Evolutionary conservation across 2,888 invertebrate genomes (phyloP), one percentile per base, ranked within the genome.

Genomic region (Phoenoteleia sp.): DNA sequence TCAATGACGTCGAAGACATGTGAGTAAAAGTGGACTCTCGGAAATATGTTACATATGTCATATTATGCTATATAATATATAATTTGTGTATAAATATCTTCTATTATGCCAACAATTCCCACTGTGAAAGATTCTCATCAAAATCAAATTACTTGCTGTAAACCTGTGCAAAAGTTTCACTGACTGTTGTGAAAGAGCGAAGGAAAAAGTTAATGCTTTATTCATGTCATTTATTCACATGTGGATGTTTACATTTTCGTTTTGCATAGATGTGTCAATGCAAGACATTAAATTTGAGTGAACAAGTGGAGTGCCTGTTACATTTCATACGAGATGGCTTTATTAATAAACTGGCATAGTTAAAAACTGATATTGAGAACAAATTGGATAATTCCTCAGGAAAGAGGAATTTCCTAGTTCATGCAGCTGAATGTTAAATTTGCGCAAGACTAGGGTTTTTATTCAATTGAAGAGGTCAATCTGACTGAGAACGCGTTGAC

Each of bases 381-480:
- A n/a, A n/a, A n/a, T n/a, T n/a, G n/a, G n/a, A n/a, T n/a, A n/a
- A n/a, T n/a, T n/a, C n/a, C n/a, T n/a, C n/a, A n/a, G n/a, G n/a
- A n/a, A n/a, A n/a, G n/a, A n/a, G n/a, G 71, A 56, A 81, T 74
- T 81, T 74, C 67, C 75, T 75, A 69, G 81, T 60, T 76, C 62
- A 69, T 36, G 17, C 15, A 25, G 0, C 52, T 64, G 69, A 75
- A 75, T 60, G 83, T 60, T 19, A 60, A 60, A 66, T 77, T 82
- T 84, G 80, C 85, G 79, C 81, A 81, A 81, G 19, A 56, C 33
- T 25, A 39, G 42, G 33, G 42, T 72, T 69, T 71, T 81, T 81
- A 81, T 85, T 74, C 81, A 66, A 81, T 77, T 85, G 81, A 81
- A 85, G 84, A 77, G 84, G 84, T 85, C 76, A 77, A 66, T 81